Evolutionary conservation across 23 tunicate genomes (phyloP).

Genomic region (Phallusia fumigata): DNA sequence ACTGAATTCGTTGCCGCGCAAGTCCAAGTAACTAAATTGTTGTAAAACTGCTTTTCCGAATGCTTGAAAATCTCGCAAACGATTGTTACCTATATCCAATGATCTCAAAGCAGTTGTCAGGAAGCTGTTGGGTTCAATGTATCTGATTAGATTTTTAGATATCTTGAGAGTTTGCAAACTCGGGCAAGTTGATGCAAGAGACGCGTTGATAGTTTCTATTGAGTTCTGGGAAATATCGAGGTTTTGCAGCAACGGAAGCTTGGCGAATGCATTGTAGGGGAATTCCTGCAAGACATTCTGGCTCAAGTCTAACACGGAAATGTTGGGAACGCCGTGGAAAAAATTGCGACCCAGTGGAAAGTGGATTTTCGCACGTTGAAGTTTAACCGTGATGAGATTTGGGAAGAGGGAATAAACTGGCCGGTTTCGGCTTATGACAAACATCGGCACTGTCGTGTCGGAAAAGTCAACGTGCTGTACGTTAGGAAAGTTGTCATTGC

Average conservation of each 20-base stretch:
- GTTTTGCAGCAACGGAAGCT: neutral
- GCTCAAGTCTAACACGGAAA: neutral
- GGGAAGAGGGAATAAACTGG: constrained; percentile 16
- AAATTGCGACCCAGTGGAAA: constrained; percentile 18
- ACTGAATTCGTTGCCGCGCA: constrained; percentile 23
- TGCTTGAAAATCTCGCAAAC: constrained; percentile 3
- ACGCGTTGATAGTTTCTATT: constrained; percentile 1
- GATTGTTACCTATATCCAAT: constrained; percentile 19
- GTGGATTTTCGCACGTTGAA: neutral
- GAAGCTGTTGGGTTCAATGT: neutral
- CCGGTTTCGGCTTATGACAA: constrained; percentile 4
- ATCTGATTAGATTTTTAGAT: constrained; percentile 17
- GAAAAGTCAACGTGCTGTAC: constrained; percentile 18
- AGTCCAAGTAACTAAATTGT: constrained; percentile 10
- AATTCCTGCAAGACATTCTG: constrained; percentile 18
- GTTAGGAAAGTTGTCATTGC: neutral
- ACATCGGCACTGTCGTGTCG: neutral
- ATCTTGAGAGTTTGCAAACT: constrained; percentile 6
- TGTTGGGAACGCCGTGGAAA: constrained; percentile 18
- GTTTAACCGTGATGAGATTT: neutral
- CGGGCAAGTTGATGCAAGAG: neutral
- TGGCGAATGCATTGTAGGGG: constrained; percentile 13
- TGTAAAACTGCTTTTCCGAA: neutral
- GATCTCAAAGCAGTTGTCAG: neutral
- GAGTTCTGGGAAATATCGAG: constrained; percentile 31